Evolutionary conservation across 2,888 invertebrate genomes (phyloP), one percentile per base, ranked within the genome.

Genomic region (Drosophila lacicola): DNA sequence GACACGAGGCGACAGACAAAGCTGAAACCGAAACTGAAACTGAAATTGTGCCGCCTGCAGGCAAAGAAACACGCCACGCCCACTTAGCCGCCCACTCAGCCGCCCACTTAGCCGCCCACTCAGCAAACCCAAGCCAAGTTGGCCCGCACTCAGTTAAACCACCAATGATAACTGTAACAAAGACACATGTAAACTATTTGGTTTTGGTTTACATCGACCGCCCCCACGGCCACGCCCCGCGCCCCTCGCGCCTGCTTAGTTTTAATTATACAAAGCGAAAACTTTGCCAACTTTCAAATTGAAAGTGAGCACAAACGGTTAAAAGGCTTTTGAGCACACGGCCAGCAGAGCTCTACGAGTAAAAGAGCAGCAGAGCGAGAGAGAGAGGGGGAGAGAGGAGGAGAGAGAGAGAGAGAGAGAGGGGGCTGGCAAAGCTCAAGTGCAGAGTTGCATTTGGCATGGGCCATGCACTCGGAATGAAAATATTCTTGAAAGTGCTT

Each of bases 81-180:
- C 14, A 11, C 11, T 10, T 2, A 4, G 33, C 36, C 19, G 8
- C 9, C 50, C n/a, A n/a, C n/a, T n/a, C n/a, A n/a, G n/a, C n/a
- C n/a, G n/a, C n/a, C n/a, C 14, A 34, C 51, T 34, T 3, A 3
- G 4, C 34, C 34, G 14, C 45, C 19, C 62, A 56, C 60, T 42
- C 67, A 34, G 34, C 37, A 17, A 17, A 17, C 17, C 17, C 17
- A 17, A 17, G 1, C 17, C 17, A 17, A 17, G 17, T 17, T 29
- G 29, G 29, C 29, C 29, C 8, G 29, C 29, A 29, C 29, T 29
- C 29, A 29, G 29, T 13, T 19, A 50, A 71, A 55, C 85, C 85
- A 82, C 69, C 88, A 82, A 87, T 87, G 88, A 85, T 87, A 86
- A 86, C 87, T 86, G 80, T 79, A 82, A 82, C 85, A 82, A 82